A percentile compares a stretch with the other conserved stretches of the same genome.
Evolutionary conservation across 1,140 invertebrate genomes (phyloP).

Genomic region (Lineus longissimus): DNA sequence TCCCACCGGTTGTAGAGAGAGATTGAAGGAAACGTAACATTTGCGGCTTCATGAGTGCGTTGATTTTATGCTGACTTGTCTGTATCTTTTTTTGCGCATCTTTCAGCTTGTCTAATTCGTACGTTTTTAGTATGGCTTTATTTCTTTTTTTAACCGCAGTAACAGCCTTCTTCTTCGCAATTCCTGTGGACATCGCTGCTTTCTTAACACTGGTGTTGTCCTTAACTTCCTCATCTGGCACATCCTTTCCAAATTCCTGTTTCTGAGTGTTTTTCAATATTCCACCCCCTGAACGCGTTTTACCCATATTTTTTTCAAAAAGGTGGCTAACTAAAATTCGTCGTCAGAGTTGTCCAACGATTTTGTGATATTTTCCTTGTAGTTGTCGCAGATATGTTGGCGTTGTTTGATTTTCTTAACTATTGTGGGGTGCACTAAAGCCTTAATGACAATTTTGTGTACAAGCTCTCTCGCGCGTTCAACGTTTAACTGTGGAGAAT

Average conservation of each 20-base stretch:
- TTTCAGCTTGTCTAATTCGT: constrained; percentile 7
- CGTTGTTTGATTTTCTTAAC: constrained; percentile 5
- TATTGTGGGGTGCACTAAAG: not conserved
- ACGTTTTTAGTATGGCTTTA: constrained; percentile 1
- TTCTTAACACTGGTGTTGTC: not conserved
- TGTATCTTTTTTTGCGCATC: constrained; percentile 5
- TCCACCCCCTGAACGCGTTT: too few species aligned
- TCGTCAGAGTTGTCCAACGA: not conserved
- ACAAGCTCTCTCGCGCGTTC: not conserved
- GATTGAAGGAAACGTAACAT: constrained; percentile 3
- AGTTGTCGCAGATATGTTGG: not conserved
- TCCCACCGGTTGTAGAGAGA: not conserved
- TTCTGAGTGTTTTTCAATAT: not conserved
- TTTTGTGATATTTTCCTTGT: not conserved
- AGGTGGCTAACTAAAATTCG: not conserved
- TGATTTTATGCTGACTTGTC: not conserved
- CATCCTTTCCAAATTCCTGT: not conserved
- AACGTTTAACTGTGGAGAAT: not conserved
- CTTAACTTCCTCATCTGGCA: not conserved
- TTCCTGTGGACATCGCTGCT: not conserved
- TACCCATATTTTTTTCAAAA: constrained; percentile 4
- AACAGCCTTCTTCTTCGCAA: not conserved
- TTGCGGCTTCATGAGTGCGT: constrained; percentile 2
- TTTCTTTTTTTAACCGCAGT: constrained; percentile 1
- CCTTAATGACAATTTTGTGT: constrained; percentile 7